Conservation (phyloP, 2,888 invertebrate genomes). For the Coelinius sp. region DNA sequence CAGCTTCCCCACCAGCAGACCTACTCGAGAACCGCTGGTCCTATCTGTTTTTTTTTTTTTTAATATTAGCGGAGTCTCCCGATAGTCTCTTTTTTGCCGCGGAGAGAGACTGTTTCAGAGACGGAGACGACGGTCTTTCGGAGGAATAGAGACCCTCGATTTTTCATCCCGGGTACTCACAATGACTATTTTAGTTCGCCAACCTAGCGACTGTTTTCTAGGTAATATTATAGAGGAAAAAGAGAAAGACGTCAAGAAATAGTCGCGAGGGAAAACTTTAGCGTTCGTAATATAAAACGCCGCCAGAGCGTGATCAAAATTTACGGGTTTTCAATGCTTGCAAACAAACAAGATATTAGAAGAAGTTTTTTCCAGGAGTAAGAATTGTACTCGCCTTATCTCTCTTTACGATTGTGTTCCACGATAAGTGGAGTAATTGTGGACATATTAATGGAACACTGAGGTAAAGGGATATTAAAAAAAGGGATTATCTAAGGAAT, state of each 20-base stretch:
- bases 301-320: conserved; percentile 23
- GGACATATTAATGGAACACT: neutral
- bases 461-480: neutral
- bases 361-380: conserved; percentile 11
- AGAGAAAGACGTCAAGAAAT: neutral
- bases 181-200: neutral
- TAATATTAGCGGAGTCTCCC: too few species aligned
- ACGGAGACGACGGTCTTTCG: too few species aligned
- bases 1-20: too few species aligned
- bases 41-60: too few species aligned
- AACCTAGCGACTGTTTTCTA: neutral
- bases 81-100: too few species aligned
- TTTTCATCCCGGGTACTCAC: neutral
- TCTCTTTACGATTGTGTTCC: conserved; percentile 20
- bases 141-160: too few species aligned
- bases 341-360: conserved; percentile 25
- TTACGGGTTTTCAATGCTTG: conserved; percentile 27
- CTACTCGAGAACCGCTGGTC: too few species aligned
- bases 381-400: conserved; percentile 18
- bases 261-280: conserved; percentile 10
- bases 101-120: too few species aligned
- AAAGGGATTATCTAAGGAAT: neutral
- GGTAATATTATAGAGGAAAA: neutral
- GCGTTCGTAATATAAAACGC: neutral
- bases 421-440: conserved; percentile 7